Conservation (phyloP, 2,113 vertebrate species). For the Falcunculus frontatus region DNA sequence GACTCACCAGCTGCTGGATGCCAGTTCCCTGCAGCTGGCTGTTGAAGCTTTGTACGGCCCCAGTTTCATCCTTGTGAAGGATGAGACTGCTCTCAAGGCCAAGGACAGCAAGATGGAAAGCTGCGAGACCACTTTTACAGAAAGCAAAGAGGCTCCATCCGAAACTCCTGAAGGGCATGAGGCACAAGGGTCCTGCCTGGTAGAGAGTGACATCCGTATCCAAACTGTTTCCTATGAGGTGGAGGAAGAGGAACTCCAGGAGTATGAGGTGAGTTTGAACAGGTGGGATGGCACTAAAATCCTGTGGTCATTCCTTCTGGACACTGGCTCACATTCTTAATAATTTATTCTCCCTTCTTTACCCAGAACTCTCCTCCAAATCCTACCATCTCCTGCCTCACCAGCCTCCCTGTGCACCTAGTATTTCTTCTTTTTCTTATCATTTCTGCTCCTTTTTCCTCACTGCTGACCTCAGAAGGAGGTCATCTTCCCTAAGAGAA, state of each 20-base stretch:
- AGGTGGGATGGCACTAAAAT: not conserved
- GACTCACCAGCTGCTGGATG: conserved; percentile 87
- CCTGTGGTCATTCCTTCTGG: not conserved
- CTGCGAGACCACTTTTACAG: conserved; percentile 93
- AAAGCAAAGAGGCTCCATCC: conserved; percentile 76
- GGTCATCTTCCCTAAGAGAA: not conserved
- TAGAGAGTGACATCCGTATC: conserved; percentile 84
- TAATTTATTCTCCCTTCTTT: not conserved
- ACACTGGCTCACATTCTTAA: not conserved
- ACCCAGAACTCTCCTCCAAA: not conserved
- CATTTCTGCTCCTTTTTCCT: not conserved
- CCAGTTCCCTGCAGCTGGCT: conserved; percentile 87
- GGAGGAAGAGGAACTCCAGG: conserved; percentile 90
- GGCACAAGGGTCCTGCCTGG: conserved; percentile 63
- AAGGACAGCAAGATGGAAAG: conserved; percentile 89
- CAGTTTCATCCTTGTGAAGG: conserved; percentile 84
- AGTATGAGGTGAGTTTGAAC: conserved; percentile 80
- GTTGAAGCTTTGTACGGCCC: conserved; percentile 89
- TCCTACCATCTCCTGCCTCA: not conserved
- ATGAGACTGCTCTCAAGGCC: conserved; percentile 80
- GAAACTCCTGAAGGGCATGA: conserved; percentile 70
- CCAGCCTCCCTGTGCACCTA: not conserved
- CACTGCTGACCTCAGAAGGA: not conserved
- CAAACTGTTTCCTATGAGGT: conserved; percentile 94
- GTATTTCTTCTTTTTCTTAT: not conserved